Conservation (phyloP, 2,797 vertebrate species). For the Pseudochromis fuscus region DNA sequence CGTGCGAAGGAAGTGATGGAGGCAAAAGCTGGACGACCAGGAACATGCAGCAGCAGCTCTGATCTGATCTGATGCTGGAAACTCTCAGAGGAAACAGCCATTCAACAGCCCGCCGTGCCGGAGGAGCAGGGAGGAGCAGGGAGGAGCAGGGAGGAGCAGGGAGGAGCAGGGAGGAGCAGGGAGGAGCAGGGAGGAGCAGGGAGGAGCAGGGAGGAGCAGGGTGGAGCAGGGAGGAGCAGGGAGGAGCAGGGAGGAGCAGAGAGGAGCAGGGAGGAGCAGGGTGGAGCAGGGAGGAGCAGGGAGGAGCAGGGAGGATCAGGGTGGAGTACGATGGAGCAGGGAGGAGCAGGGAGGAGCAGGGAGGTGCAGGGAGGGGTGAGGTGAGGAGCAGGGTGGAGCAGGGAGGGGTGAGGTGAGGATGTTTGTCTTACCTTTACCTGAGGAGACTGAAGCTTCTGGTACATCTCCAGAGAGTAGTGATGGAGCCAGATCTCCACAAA, state of each 20-base stretch:
- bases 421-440: conserved; percentile 92
- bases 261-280: background rate
- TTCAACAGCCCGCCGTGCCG: conserved; percentile 68
- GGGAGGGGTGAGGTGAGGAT: background rate
- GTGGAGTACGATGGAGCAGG: no score
- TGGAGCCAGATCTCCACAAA: conserved; percentile 99
- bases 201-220: background rate
- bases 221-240: background rate
- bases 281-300: no score
- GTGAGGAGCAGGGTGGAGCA: no score
- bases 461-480: conserved; percentile 97
- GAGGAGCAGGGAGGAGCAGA: no score
- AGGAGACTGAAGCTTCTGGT: conserved; percentile 98
- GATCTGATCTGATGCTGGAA: no score
- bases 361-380: background rate
- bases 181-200: conserved; percentile 7
- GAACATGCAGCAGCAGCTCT: no score
- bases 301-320: no score
- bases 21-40: background rate
- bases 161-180: background rate
- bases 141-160: background rate
- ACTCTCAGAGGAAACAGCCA: conserved; percentile 52
- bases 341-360: no score
- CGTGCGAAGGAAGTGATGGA: background rate
- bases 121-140: background rate